Base-by-base conservation (phyloP, 2,888 invertebrate genomes). In the Brenthis ino region DNA sequence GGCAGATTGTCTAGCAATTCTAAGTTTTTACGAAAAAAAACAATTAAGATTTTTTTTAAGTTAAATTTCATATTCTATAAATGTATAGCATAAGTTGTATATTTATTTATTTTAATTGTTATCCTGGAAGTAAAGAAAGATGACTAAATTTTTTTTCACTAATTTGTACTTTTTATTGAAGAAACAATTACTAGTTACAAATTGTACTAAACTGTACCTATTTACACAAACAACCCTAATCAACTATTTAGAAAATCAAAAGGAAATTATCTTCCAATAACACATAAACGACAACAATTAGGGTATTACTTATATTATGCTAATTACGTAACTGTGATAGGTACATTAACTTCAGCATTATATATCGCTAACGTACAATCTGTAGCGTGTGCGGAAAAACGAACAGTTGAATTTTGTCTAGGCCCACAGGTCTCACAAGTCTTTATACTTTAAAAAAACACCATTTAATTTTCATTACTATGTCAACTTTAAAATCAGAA, bases 401-500 rank as follows among this genome's bases (percentile, higher is more conserved):
- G 20, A 20, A 20, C 20, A 20, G 20, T 20, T 20, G 1, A 20
- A 20, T 20, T 20, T 20, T 20, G 20, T 20, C 20, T 14, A 48
- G 24, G 14, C 2, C 12, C 2, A 33, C 16, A 50, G 12, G 2
- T 50, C 13, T 28, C n/a, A 16, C 3, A 43, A 11, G 28, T 60
- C 12, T 12, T 6, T n/a, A 2, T 12, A 50, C n/a, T 13, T n/a
- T 43, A 43, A 33, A 33, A 11, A 50, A 60, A 5, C 16, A 28
- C 1, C 8, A 33, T 11, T 12, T 28, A 24, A 33, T 60, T n/a
- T 12, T 8, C 6, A 28, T 14, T 28, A 28, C 11, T 14, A 80
- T 80, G 77, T 50, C 53, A 55, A 51, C 37, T 37, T 48, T 75
- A 33, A 73, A 74, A 65, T 76, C 82, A 0, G 86, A 85, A 76